Conservation (phyloP, 2,888 invertebrate species). For the Heliothis peltigera region DNA sequence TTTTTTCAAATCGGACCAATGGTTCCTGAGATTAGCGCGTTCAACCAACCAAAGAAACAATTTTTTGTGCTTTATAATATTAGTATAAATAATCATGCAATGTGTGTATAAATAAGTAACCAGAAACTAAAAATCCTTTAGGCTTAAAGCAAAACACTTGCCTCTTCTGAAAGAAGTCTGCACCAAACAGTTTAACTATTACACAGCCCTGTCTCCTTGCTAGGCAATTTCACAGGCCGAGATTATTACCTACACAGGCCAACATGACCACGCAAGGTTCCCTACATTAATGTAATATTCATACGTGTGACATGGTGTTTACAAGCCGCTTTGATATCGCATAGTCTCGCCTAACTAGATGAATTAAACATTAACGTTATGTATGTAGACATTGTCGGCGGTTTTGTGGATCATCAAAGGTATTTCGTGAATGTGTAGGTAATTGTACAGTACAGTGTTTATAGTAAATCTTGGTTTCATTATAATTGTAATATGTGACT, state of each 20-base stretch:
- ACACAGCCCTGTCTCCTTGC: background rate
- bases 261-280: constrained; percentile 11
- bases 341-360: constrained; percentile 70
- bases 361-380: constrained; percentile 73
- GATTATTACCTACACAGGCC: background rate
- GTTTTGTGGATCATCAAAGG: constrained; percentile 38
- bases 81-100: no score
- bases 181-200: background rate
- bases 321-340: constrained; percentile 67
- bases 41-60: no score
- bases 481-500: no score
- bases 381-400: constrained; percentile 37
- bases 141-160: no score
- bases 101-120: no score
- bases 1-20: no score
- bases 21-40: no score
- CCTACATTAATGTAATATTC: constrained; percentile 72
- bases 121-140: no score
- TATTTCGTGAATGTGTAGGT: constrained; percentile 16
- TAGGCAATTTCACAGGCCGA: constrained; percentile 1
- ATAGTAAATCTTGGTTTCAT: background rate
- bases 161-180: no score
- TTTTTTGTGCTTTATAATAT: no score
- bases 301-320: constrained; percentile 62
- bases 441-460: background rate